These are phyloP conservation scores for Temnothorax ravouxi DNA, from an alignment of 2,888 invertebrate genomes.

Conservation along the genomic window DNA sequence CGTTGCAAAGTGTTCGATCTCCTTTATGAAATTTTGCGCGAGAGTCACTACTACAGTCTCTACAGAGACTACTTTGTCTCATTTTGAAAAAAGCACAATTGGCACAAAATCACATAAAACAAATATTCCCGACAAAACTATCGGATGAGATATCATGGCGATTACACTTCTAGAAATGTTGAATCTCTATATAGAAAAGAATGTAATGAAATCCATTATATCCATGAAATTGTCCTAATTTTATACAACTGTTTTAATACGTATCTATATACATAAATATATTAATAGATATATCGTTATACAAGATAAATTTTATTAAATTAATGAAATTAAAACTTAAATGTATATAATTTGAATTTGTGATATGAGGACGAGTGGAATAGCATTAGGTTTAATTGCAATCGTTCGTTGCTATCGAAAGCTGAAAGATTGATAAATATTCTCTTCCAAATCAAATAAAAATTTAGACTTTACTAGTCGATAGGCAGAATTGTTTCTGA, in stretches of 20 bases:
- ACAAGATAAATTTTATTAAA: neutral
- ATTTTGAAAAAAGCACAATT: neutral
- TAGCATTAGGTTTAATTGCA: slow-evolving; percentile 3
- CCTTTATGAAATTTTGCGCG: neutral
- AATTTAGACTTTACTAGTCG: neutral
- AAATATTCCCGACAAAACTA: neutral
- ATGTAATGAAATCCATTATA: neutral
- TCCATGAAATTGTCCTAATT: too few species aligned
- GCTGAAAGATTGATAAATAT: slow-evolving; percentile 23
- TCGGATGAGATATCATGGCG: too few species aligned
- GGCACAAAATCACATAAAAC: neutral
- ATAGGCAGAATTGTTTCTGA: neutral
- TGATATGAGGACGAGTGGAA: neutral
- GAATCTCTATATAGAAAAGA: neutral
- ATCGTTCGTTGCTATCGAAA: neutral
- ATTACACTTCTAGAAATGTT: neutral
- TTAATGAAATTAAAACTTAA: neutral
- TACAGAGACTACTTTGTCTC: neutral
- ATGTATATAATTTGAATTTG: neutral
- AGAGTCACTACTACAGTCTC: neutral
- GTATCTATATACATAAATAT: too few species aligned
- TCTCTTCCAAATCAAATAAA: neutral
- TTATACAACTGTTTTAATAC: too few species aligned
- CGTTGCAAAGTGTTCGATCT: neutral
- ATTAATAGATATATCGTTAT: neutral